Percentiles rank a stretch among this genome's conserved stretches.
phyloP scores from a whole-genome alignment of 2,888 invertebrate species.

The Parapristionchus giblindavisi region DNA sequence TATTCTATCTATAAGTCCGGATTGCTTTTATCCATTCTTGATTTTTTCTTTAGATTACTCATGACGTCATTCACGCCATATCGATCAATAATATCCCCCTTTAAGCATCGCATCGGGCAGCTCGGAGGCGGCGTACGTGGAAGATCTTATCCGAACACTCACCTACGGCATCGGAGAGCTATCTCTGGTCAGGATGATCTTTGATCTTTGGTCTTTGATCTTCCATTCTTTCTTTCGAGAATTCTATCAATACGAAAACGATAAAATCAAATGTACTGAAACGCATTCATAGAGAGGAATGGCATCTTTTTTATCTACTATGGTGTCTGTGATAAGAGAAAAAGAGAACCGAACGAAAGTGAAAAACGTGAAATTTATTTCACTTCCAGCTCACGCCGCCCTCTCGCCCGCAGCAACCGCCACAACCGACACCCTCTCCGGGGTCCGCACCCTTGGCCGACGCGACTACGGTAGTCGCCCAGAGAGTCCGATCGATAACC shows the following conservation, averaged over 20 bases:
- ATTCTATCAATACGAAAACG: too few relatives aligned
- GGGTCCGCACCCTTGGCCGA: conserved; percentile 27
- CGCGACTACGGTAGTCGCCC: background rate
- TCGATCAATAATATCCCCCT: too few relatives aligned
- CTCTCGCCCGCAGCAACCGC: conserved; percentile 33
- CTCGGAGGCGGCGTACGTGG: conserved; percentile 37
- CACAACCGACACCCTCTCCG: background rate
- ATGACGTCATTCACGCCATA: too few relatives aligned
- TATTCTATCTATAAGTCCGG: background rate
- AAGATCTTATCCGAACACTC: conserved; percentile 28
- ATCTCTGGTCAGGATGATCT: background rate
- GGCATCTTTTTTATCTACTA: too few relatives aligned
- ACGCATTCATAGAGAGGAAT: too few relatives aligned
- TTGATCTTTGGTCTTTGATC: conserved; percentile 18
- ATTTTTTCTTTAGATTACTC: conserved; percentile 6
- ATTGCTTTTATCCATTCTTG: too few relatives aligned
- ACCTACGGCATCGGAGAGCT: background rate
- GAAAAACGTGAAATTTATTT: too few relatives aligned
- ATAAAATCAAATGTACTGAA: too few relatives aligned
- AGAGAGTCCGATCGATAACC: background rate
- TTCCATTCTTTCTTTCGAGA: background rate
- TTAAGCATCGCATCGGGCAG: conserved; percentile 34
- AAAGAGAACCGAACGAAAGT: too few relatives aligned
- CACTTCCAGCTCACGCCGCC: conserved; percentile 30
- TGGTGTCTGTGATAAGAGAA: too few relatives aligned